Conservation (phyloP, 2,888 invertebrate species). For the Villa cingulata region DNA sequence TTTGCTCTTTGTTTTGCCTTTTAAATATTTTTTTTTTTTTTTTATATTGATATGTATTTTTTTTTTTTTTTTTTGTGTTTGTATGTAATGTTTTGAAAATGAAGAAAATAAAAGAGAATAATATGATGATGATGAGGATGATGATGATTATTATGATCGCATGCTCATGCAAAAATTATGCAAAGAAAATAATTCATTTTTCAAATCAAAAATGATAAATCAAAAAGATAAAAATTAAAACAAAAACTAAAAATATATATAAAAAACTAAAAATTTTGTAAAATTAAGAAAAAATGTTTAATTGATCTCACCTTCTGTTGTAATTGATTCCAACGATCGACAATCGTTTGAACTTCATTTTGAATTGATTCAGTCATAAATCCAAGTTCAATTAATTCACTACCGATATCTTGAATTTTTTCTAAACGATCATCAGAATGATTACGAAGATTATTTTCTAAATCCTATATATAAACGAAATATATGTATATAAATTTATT, state of each 20-base stretch:
- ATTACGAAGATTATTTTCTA: constrained; percentile 66
- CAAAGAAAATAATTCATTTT: no score
- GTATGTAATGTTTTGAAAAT: neutral
- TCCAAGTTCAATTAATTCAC: constrained; percentile 57
- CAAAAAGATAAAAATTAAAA: no score
- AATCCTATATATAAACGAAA: constrained; percentile 42
- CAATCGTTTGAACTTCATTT: constrained; percentile 49
- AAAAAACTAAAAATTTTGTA: neutral
- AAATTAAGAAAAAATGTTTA: neutral
- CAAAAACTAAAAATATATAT: neutral
- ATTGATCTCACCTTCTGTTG: constrained; percentile 48
- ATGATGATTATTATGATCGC: neutral
- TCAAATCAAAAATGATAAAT: no score
- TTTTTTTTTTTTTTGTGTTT: neutral
- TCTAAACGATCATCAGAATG: constrained; percentile 58
- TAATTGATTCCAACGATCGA: constrained; percentile 50
- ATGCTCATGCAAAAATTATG: constrained; percentile 9
- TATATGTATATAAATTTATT: no score
- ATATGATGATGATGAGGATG: neutral
- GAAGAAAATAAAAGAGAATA: neutral
- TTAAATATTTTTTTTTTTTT: neutral
- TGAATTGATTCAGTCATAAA: constrained; percentile 57
- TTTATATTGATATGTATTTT: neutral
- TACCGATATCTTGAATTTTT: constrained; percentile 61
- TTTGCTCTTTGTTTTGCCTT: constrained; percentile 33